Base-by-base conservation (phyloP, 2,888 invertebrate species). In the Blastobasis adustella region DNA sequence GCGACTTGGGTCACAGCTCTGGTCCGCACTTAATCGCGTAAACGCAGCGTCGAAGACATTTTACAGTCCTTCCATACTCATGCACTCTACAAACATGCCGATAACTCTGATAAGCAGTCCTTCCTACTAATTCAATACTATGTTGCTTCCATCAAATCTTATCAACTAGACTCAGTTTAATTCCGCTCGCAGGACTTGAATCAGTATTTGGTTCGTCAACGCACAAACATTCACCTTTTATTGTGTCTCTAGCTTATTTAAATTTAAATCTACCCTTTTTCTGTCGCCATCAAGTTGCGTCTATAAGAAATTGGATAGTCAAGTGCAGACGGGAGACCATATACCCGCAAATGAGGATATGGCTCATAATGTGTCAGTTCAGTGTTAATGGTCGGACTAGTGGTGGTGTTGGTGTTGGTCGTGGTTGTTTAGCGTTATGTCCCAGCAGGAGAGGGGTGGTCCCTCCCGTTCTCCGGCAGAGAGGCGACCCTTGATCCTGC, bases 61-160 rank as follows among this genome's bases (percentile, higher is more conserved):
- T 7, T 6, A n/a, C n/a, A 7, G 41, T 41, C 41, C n/a, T 9
- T 10, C 10, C 6, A 23, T 23, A 23, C 23, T 23, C 23, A 38
- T 60, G 66, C 69, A 68, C 73, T 76, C 61, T 49, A 72, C 74
- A 82, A 82, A 82, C 73, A 78, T 58, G 67, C 70, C 70, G 85
- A 87, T 86, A 85, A 83, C 61, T 75, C 60, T 66, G 86, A 86
- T 86, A 87, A 86, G 82, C 65, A 60, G 60, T 67, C 69, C 68
- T 73, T 66, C 42, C 45, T 59, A 63, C 60, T 66, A 63, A 69
- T 76, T 68, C 65, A 67, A 66, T 71, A 67, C 67, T 67, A 72
- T 37, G 44, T 73, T 72, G 69, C 73, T 44, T 37, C 40, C 40
- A 76, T 77, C 67, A 71, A 71, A 76, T 73, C 71, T 83, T 85